Evolutionary conservation across 2,888 invertebrate species (phyloP).

Genomic region (Serrognathus titanus): DNA sequence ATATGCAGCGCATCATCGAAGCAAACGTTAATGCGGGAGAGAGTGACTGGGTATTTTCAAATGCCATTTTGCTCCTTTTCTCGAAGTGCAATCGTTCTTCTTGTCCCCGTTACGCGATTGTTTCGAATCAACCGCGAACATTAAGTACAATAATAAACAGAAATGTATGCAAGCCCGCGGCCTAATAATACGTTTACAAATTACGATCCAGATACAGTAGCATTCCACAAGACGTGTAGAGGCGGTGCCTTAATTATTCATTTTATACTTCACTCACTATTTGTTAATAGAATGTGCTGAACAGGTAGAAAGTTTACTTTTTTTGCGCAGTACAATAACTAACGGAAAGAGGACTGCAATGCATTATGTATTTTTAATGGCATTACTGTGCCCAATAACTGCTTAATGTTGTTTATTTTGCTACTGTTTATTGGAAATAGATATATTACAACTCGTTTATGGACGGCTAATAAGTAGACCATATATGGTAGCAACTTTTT

Average conservation of each 20-base stretch:
- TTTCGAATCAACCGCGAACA: constrained; percentile 13
- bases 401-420: background rate
- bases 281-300: constrained; percentile 43
- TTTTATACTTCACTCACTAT: constrained; percentile 45
- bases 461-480: background rate
- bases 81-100: constrained; percentile 7
- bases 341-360: constrained; percentile 12
- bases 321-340: constrained; percentile 12
- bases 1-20: background rate
- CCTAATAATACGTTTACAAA: constrained; percentile 47
- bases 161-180: constrained; percentile 46
- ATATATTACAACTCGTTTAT: background rate
- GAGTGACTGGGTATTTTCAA: constrained; percentile 10
- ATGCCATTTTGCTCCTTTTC: constrained; percentile 11
- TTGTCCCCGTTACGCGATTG: constrained; percentile 14
- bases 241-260: constrained; percentile 49
- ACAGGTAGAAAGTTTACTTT: constrained; percentile 27
- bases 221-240: constrained; percentile 46
- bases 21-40: background rate
- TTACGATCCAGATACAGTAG: constrained; percentile 49
- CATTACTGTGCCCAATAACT: background rate
- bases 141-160: constrained; percentile 41
- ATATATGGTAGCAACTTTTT: background rate
- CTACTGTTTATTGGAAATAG: constrained; percentile 1
- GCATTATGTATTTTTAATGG: constrained; percentile 1